These are phyloP conservation scores for Lota lota DNA, from an alignment of 2,113 vertebrate species.

Conservation along the genomic window DNA sequence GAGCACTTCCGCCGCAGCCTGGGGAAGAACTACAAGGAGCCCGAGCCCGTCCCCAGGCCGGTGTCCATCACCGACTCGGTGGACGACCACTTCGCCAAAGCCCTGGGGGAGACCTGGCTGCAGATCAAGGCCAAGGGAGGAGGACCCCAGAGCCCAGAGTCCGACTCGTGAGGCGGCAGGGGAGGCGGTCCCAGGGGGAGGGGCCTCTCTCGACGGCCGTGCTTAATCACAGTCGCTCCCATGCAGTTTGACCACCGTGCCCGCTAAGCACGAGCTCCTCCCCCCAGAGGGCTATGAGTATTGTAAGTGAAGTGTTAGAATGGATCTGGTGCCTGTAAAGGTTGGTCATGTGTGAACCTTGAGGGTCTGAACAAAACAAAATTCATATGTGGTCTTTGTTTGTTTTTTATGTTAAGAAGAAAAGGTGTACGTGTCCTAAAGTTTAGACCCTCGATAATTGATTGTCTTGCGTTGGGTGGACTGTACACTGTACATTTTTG, in stretches of 20 bases:
- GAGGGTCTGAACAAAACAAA: slow-evolving; percentile 4
- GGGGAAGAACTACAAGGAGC: slow-evolving; percentile 95
- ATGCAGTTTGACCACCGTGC: slow-evolving; percentile 37
- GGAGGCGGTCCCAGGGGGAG: background rate
- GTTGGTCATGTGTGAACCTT: slow-evolving; percentile 30
- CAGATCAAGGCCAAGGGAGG: slow-evolving; percentile 93
- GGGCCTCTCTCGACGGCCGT: slow-evolving; percentile 52
- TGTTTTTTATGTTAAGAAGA: background rate
- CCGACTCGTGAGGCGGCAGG: slow-evolving; percentile 69
- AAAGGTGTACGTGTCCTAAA: background rate
- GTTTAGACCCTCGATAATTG: background rate
- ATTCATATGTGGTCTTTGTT: background rate
- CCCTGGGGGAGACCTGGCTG: slow-evolving; percentile 94
- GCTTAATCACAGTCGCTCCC: slow-evolving; percentile 84
- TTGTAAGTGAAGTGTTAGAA: slow-evolving; percentile 46
- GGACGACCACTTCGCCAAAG: slow-evolving; percentile 98
- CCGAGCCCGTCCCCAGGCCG: slow-evolving; percentile 87
- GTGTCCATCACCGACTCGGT: slow-evolving; percentile 97
- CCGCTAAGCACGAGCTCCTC: slow-evolving; percentile 65
- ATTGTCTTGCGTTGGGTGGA: slow-evolving; percentile 9
- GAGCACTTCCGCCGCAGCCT: slow-evolving; percentile 98
- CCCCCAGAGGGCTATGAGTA: slow-evolving; percentile 76
- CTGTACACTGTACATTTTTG: slow-evolving; percentile 35
- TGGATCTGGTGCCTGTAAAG: slow-evolving; percentile 36
- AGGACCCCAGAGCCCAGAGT: slow-evolving; percentile 48